Percentiles rank a stretch among this genome's conserved stretches.
Evolutionary conservation across 2,113 vertebrate genomes (phyloP).

Genomic region (Lagopus leucura): DNA sequence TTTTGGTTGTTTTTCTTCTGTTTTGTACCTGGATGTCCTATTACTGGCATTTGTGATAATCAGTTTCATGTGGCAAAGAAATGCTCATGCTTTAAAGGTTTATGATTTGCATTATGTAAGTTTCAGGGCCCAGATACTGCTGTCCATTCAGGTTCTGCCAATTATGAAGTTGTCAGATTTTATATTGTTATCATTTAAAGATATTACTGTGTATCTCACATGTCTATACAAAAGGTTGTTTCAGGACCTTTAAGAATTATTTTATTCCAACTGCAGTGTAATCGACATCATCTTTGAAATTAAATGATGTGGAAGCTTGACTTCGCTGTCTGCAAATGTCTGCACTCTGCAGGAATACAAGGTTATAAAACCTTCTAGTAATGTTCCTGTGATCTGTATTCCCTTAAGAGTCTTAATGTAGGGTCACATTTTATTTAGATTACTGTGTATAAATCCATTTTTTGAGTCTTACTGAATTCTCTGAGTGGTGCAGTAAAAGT

Average conservation of each 20-base stretch:
- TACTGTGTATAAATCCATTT: neutral
- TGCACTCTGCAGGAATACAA: neutral
- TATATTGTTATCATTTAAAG: neutral
- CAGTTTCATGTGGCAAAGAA: neutral
- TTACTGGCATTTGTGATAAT: neutral
- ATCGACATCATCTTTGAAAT: neutral
- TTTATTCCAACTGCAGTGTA: neutral
- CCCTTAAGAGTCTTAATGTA: neutral
- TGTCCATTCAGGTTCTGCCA: neutral
- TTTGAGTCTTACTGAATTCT: neutral
- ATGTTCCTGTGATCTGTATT: neutral
- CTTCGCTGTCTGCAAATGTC: neutral
- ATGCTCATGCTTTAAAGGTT: neutral
- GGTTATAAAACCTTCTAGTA: neutral
- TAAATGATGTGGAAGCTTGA: neutral
- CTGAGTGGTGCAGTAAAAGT: neutral
- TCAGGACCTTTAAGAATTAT: neutral
- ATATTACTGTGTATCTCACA: neutral
- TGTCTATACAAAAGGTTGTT: neutral
- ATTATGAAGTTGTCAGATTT: neutral
- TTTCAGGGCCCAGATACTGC: neutral
- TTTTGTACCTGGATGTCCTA: neutral
- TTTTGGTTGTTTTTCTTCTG: too few relatives aligned
- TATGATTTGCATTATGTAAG: neutral
- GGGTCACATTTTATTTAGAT: neutral